These are phyloP conservation scores for Megaceryle alcyon DNA, from an alignment of 2,797 vertebrate species.

Conservation along the genomic window DNA sequence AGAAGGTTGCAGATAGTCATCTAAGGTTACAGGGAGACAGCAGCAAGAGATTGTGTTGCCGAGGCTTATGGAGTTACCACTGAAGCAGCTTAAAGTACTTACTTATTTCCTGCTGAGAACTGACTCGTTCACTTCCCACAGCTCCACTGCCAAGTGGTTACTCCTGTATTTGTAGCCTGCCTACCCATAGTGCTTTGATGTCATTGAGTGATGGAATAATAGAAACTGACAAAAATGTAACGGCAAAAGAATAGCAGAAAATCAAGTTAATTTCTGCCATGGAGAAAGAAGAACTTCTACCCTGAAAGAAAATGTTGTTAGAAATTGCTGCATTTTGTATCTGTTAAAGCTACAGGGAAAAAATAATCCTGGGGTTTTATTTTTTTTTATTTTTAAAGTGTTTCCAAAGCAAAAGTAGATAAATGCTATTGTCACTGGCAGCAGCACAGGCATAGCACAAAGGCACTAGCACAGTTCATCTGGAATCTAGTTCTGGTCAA, in stretches of 20 bases:
- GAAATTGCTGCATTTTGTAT: not conserved
- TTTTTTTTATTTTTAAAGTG: not conserved
- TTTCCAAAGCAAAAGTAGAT: not conserved
- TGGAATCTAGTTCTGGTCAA: not conserved
- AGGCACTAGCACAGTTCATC: not conserved
- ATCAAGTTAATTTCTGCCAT: not conserved
- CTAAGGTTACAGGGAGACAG: conserved; percentile 14
- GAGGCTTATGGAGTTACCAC: not conserved
- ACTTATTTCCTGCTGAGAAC: conserved; percentile 17
- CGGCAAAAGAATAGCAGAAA: not conserved
- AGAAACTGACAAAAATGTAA: not conserved
- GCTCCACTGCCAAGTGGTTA: not conserved
- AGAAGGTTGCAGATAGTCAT: not conserved
- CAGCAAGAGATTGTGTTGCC: not conserved
- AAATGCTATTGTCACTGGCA: not conserved
- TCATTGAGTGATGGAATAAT: not conserved
- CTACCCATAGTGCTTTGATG: not conserved
- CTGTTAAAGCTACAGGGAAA: not conserved
- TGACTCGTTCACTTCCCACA: conserved; percentile 8
- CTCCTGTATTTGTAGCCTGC: not conserved
- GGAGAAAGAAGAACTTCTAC: not conserved
- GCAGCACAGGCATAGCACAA: not conserved
- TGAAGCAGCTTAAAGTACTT: conserved; percentile 31
- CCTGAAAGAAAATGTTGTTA: not conserved
- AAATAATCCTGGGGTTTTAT: not conserved